A percentile compares a stretch with the other conserved stretches of the same genome.
These are phyloP conservation scores for Homarus gammarus DNA, from an alignment of 2,888 invertebrate genomes.

Conservation along the genomic window DNA sequence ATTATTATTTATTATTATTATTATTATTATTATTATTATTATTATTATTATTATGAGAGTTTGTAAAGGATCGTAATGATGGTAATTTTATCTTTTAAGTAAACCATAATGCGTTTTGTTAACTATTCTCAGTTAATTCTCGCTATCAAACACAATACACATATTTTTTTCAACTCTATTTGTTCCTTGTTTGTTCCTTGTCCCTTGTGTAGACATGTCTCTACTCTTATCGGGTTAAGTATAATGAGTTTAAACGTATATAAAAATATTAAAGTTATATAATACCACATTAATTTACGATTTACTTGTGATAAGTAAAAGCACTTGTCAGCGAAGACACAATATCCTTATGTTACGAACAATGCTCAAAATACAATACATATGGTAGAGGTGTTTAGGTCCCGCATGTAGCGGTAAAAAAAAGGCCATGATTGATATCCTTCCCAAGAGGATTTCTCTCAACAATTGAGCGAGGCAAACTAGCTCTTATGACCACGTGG, in stretches of 20 bases:
- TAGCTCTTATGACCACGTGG: conserved; percentile 7
- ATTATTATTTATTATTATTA: too few relatives aligned
- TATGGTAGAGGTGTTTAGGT: conserved; percentile 27
- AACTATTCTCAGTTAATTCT: too few relatives aligned
- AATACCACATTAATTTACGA: neutral
- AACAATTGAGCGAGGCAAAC: conserved; percentile 1
- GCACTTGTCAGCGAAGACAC: neutral
- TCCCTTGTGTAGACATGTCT: neutral
- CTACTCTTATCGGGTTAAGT: neutral
- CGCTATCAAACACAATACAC: too few relatives aligned
- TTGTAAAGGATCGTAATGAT: too few relatives aligned
- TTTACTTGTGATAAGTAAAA: neutral
- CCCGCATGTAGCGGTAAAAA: conserved; percentile 4
- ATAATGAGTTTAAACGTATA: neutral
- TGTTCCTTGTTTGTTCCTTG: neutral
- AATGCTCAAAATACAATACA: neutral
- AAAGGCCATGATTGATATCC: conserved; percentile 51
- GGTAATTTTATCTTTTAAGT: too few relatives aligned
- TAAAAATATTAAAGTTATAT: neutral
- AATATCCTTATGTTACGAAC: neutral
- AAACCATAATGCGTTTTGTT: too few relatives aligned
- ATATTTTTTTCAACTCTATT: neutral
- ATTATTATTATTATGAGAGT: too few relatives aligned
- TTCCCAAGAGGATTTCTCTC: conserved; percentile 54
- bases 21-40: too few relatives aligned